Evolutionary conservation across 2,888 invertebrate genomes (phyloP).

Genomic region (Harmothoe impar): DNA sequence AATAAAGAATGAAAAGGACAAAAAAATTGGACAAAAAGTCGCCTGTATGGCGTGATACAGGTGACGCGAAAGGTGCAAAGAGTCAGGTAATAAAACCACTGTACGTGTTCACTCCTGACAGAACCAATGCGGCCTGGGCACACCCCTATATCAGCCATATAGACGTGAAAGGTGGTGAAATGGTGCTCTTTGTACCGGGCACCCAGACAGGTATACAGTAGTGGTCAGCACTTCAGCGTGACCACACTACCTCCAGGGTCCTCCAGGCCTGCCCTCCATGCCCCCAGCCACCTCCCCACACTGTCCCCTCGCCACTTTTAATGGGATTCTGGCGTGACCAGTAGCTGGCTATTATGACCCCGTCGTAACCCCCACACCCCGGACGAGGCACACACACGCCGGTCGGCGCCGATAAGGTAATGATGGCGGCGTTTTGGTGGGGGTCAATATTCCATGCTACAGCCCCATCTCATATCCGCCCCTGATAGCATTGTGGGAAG

Average conservation of each 20-base stretch:
- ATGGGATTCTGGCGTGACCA: conserved; percentile 15
- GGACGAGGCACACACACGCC: background rate
- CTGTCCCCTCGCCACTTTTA: background rate
- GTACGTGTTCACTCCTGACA: too few species aligned
- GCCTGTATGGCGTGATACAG: background rate
- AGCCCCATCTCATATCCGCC: background rate
- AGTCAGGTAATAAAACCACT: conserved; percentile 6
- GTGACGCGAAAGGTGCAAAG: background rate
- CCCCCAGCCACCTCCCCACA: background rate
- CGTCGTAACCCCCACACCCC: background rate
- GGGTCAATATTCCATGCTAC: background rate
- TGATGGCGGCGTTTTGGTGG: background rate
- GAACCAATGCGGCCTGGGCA: background rate
- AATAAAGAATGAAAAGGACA: too few species aligned
- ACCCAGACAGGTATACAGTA: background rate
- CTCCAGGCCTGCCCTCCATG: too few species aligned
- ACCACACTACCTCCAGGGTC: background rate
- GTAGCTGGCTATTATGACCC: background rate
- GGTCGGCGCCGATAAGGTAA: background rate
- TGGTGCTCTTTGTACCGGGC: background rate
- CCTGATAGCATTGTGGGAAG: background rate
- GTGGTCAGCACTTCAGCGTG: background rate
- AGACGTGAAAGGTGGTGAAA: background rate
- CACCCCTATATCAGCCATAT: background rate
- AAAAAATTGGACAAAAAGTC: too few species aligned